Percentiles rank a stretch among this genome's conserved stretches.
Conservation (phyloP, 2,113 vertebrate species). For the Perognathus longimembris region DNA sequence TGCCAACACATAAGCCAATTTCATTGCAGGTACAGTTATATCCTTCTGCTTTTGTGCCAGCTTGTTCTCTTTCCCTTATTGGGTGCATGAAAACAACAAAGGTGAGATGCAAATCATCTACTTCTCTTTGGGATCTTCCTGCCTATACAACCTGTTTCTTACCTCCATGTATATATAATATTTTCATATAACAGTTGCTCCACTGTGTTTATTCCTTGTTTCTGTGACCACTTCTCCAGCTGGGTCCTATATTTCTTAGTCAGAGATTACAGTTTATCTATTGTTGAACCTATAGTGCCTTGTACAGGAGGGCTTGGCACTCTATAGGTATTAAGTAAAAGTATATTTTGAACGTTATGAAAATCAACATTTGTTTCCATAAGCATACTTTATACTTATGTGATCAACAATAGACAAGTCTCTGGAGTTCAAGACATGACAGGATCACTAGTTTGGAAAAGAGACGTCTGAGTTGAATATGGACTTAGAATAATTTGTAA, state of each 20-base stretch:
- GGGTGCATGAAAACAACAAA: not conserved
- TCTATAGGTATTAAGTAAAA: not conserved
- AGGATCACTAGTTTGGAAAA: not conserved
- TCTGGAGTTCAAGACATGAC: not conserved
- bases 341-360: not conserved
- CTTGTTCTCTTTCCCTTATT: not conserved
- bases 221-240: not conserved
- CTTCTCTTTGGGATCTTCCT: not conserved
- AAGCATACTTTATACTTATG: not conserved
- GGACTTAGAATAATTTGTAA: not conserved
- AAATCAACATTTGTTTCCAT: not conserved
- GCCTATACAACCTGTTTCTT: not conserved
- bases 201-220: not conserved
- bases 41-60: not conserved
- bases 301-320: not conserved
- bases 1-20: not conserved
- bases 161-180: not conserved
- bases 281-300: not conserved
- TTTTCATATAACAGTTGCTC: not conserved
- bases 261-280: not conserved
- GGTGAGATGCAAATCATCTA: not conserved
- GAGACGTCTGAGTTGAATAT: not conserved
- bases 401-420: not conserved
- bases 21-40: accelerated
- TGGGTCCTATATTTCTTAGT: not conserved